Base-by-base conservation (phyloP, 1,140 invertebrate genomes). In the Brevipalpus yothersi region DNA sequence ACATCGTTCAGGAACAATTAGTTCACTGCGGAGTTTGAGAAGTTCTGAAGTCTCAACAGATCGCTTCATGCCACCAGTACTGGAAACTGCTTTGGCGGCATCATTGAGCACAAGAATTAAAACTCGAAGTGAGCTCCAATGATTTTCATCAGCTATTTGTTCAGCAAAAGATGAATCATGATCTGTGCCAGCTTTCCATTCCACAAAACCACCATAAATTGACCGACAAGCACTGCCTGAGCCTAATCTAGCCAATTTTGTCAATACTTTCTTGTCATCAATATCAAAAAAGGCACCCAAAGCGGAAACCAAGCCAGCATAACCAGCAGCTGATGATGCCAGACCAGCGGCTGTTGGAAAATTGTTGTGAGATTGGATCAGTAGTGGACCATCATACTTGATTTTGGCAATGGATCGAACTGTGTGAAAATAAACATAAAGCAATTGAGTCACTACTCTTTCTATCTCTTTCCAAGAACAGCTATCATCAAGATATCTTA, bases 341-440 rank as follows among this genome's bases (percentile, higher is more conserved):
- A 99, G 74, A 2, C 95, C 95, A 63, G 94, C 92, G 23, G 92
- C 92, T 19, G 93, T 97, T 19, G 95, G 94, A 70, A 99, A 99
- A 75, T 97, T 98, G 72, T 98, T 99, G 67, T 81, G 7, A 2
- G 49, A 51, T 4, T 79, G 0, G 93, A 97, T 69, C 82, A 86
- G 64, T 96, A 84, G 64, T 83, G 82, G 31, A 95, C 67, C 67
- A 87, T 55, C 13, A 47, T 42, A 15, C 43, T 39, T 39, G 19
- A 4, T 15, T 42, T 58, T 21, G 13, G 15, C 13, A 21, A 58
- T 31, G n/a, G 49, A 10, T 39, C 39, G 51, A 53, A 53, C n/a
- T 53, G 11, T 17, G 4, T 53, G 13, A 58, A 12, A 58, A 23
- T 40, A 47, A 42, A 40, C 13, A 47, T 12, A 17, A n/a, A 42